phyloP scores from a whole-genome alignment of 2,797 vertebrate genomes.

The Acrossocheilus fasciatus region DNA sequence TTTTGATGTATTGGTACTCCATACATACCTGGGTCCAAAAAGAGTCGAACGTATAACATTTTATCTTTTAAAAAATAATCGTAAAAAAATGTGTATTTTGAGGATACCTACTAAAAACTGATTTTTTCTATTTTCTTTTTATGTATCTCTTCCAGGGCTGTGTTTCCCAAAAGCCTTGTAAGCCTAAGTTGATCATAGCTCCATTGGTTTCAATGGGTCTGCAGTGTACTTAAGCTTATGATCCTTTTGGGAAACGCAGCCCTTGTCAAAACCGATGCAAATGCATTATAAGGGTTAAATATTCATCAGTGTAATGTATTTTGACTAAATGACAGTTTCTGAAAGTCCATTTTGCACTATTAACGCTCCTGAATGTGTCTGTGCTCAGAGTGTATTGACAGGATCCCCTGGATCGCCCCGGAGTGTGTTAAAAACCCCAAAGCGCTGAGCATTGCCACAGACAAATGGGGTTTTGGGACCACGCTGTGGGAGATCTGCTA shows the following conservation, averaged over 20 bases:
- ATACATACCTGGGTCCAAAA: background rate
- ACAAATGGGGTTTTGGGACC: constrained; percentile 89
- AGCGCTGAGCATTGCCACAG: constrained; percentile 81
- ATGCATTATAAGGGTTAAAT: background rate
- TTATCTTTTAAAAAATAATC: background rate
- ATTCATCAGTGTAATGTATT: background rate
- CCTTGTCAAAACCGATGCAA: background rate
- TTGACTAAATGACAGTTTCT: background rate
- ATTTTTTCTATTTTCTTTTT: no score
- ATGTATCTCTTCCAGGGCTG: background rate
- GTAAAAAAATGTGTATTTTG: background rate
- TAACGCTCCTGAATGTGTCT: constrained; percentile 11
- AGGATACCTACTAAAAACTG: no score
- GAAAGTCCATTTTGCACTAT: background rate
- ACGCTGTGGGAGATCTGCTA: constrained; percentile 91
- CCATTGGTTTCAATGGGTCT: no score
- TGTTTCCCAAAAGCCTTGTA: no score
- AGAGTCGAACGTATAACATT: background rate
- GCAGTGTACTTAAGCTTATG: no score
- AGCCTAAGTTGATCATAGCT: no score
- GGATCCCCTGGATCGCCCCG: constrained; percentile 89
- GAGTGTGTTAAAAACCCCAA: constrained; percentile 84
- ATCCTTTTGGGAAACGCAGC: no score
- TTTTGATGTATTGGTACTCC: background rate
- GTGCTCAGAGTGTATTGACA: constrained; percentile 80